Conservation (phyloP, 2,888 invertebrate genomes). For the Drosophila subquinaria region DNA sequence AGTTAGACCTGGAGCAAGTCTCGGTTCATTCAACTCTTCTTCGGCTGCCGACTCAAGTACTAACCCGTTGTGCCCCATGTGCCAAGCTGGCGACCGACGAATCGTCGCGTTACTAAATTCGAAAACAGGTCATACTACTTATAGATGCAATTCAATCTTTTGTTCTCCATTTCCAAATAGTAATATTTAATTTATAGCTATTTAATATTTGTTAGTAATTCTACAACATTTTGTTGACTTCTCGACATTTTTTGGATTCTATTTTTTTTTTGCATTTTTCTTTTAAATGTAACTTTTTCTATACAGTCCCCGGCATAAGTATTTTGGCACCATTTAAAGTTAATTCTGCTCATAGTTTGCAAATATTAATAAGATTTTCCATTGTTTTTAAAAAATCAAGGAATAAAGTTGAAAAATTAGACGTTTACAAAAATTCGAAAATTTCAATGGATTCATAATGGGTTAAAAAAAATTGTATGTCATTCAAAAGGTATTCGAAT, state of each 20-base stretch:
- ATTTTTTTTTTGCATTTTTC: background rate
- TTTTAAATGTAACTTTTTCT: background rate
- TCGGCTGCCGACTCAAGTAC: constrained; percentile 9
- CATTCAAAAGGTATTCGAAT: no score
- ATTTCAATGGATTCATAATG: no score
- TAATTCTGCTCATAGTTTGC: no score
- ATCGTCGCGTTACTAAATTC: constrained; percentile 3
- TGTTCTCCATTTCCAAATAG: background rate
- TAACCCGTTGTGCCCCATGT: constrained; percentile 26
- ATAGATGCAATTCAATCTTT: constrained; percentile 8
- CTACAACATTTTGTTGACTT: background rate
- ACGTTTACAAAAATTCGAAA: no score
- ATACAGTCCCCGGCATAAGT: no score
- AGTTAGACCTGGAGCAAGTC: constrained; percentile 30
- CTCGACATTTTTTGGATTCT: background rate
- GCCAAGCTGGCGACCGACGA: background rate
- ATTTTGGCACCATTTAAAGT: no score
- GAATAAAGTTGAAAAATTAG: no score
- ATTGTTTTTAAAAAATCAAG: no score
- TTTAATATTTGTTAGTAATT: background rate
- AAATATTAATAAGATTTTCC: no score
- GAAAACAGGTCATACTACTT: constrained; percentile 25
- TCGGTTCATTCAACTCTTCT: constrained; percentile 52
- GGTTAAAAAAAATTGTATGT: no score
- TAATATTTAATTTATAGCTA: constrained; percentile 1